Conservation (phyloP, 1,140 invertebrate species). For the Neotoxoptera formosana region DNA sequence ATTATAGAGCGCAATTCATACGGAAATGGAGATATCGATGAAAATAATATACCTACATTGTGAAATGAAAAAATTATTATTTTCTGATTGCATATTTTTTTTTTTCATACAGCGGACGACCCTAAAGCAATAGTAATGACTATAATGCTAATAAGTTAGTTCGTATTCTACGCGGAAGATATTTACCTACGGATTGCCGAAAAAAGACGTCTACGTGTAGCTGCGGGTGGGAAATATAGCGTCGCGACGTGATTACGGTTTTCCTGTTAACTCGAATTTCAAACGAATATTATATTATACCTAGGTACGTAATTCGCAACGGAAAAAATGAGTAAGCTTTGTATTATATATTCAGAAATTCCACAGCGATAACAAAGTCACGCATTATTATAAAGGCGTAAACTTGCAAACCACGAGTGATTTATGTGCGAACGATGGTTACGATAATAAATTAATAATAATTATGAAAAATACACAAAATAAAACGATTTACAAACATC, state of each 20-base stretch:
- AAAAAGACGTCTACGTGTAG: neutral
- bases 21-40: neutral
- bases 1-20: neutral
- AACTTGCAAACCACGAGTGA: neutral
- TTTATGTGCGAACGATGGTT: neutral
- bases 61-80: neutral
- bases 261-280: conserved; percentile 6
- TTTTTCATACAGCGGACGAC: too few relatives aligned
- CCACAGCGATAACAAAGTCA: neutral
- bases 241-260: neutral
- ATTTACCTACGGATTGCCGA: neutral
- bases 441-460: neutral
- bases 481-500: neutral
- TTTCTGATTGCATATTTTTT: neutral
- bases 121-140: neutral
- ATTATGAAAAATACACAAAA: neutral
- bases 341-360: neutral
- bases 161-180: neutral
- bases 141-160: neutral
- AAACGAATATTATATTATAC: neutral
- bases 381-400: neutral
- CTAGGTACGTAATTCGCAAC: neutral
- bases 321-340: neutral
- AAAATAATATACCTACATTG: neutral
- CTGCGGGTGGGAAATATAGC: neutral